A percentile compares a stretch with the other conserved stretches of the same genome.
phyloP scores from a whole-genome alignment of 2,888 invertebrate genomes.

The Eurytoma californica region DNA sequence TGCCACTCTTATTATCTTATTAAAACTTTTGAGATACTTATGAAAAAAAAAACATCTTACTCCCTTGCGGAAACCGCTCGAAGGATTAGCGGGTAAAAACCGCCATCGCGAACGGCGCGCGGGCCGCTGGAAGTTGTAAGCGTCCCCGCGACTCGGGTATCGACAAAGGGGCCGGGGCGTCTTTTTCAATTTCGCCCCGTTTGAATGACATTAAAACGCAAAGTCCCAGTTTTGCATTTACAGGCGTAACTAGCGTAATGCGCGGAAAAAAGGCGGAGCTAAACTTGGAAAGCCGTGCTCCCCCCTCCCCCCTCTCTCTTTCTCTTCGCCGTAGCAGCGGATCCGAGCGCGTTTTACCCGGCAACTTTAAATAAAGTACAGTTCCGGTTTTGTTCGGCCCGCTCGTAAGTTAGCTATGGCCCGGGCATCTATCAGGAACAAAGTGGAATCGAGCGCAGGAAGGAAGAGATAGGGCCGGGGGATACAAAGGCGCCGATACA shows the following conservation, averaged over 20 bases:
- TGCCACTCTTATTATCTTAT: too few species aligned
- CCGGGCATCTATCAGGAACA: neutral
- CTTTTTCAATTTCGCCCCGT: conserved; percentile 19
- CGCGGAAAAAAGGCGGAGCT: neutral
- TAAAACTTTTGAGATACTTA: too few species aligned
- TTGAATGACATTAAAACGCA: conserved; percentile 16
- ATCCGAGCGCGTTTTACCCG: neutral
- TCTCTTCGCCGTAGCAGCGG: neutral
- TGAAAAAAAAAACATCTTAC: too few species aligned
- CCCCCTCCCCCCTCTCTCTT: too few species aligned
- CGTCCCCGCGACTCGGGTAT: too few species aligned
- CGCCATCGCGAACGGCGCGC: too few species aligned
- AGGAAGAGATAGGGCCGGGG: neutral
- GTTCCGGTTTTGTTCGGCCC: neutral
- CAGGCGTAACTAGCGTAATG: conserved; percentile 30
- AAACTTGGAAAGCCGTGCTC: conserved; percentile 11
- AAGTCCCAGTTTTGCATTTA: conserved; percentile 14
- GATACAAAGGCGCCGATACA: neutral
- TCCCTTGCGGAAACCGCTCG: too few species aligned
- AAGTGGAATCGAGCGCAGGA: neutral
- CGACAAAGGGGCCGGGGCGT: neutral
- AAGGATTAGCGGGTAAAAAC: too few species aligned
- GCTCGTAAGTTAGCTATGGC: conserved; percentile 7
- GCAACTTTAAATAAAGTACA: conserved; percentile 46
- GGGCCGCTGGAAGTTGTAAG: too few species aligned